Evolutionary conservation across 2,797 vertebrate genomes (phyloP), one percentile per base, ranked within the genome.

Genomic region (Bucorvus abyssinicus): DNA sequence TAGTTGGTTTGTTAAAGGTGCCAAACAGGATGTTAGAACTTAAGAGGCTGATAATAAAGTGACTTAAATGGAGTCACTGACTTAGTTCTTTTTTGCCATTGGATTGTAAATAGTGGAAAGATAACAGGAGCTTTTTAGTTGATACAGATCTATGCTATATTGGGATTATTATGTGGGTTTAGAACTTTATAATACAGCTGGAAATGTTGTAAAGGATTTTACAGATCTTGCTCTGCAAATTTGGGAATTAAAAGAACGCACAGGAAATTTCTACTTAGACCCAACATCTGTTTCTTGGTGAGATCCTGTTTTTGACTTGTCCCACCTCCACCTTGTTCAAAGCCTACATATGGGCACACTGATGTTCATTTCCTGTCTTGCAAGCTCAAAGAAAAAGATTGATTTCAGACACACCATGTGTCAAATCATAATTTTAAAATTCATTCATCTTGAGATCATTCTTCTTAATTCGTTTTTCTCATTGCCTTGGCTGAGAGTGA

Each of bases 151-250:
- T 86, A 30, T 93, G 61, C 44, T 91, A 34, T 88, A 70, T 52
- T 79, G 4, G 38, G 30, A 67, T 94, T 84, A 60, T 71, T 80
- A 75, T 77, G n/a, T 65, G 40, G 40, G 22, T 75, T 86, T 56
- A 76, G 57, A 55, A 42, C 30, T 88, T 88, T 42, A 42, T 76
- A 65, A 84, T 94, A 52, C 77, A 93, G 44, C 36, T 94, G 70
- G 70, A 93, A 91, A 67, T 75, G 69, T 8, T 89, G 73, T 94
- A 82, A 89, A 94, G 74, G 23, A 73, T 93, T 95, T 92, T 79
- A 76, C 76, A 90, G 86, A 83, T 82, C 76, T 88, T 88, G 50
- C 57, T 90, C 65, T 94, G 65, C 55, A 95, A 94, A 90, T 94
- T 55, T 89, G 87, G 87, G 63, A 94, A 93, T 75, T 86, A 79